phyloP scores from a whole-genome alignment of 2,888 invertebrate genomes.

The Heteropelma amictum region DNA sequence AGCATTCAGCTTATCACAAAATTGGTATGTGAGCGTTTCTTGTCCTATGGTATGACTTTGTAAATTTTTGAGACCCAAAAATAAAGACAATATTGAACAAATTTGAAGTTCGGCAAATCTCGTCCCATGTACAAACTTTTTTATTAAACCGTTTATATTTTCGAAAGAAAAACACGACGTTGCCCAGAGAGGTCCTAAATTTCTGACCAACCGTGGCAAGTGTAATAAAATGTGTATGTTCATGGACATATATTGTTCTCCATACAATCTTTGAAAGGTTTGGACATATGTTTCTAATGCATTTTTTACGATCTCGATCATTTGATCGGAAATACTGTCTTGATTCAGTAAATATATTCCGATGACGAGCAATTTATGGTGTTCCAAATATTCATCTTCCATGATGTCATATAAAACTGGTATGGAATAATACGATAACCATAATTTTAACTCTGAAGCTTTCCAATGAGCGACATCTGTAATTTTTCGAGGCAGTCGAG shows the following conservation, averaged over 20 bases:
- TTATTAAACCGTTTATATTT: conserved; percentile 51
- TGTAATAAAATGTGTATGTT: background rate
- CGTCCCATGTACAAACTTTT: conserved; percentile 49
- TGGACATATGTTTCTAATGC: background rate
- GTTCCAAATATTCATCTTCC: conserved; percentile 49
- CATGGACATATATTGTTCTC: background rate
- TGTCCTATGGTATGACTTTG: too few species aligned
- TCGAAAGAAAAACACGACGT: conserved; percentile 53
- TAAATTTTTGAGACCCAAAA: too few species aligned
- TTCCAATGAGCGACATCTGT: conserved; percentile 54
- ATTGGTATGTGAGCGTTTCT: too few species aligned
- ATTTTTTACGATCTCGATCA: conserved; percentile 32
- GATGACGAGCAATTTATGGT: conserved; percentile 53
- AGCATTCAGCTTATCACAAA: too few species aligned
- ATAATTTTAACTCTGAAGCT: conserved; percentile 56
- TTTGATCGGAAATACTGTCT: conserved; percentile 42
- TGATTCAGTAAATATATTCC: conserved; percentile 50
- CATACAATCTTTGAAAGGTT: background rate
- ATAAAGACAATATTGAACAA: too few species aligned
- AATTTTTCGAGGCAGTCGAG: too few species aligned
- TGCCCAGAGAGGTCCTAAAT: conserved; percentile 52
- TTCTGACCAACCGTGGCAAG: background rate
- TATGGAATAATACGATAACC: conserved; percentile 56
- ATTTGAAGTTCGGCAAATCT: too few species aligned
- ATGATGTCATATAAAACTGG: conserved; percentile 53